Evolutionary conservation across 2,888 invertebrate species (phyloP).

Genomic region (Pelosia muscerda): DNA sequence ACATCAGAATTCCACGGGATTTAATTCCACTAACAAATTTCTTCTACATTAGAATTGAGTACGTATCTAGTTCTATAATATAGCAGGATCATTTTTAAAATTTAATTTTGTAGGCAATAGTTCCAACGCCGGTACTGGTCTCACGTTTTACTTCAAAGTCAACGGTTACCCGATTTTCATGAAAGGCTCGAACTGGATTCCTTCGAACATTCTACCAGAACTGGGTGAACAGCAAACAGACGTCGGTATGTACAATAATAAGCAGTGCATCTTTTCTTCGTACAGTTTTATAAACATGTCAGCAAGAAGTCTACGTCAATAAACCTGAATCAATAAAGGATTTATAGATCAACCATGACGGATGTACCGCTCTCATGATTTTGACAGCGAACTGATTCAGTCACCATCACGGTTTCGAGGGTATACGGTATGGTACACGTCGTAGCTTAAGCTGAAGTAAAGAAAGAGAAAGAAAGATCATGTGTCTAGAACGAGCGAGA

Average conservation of each 20-base stretch:
- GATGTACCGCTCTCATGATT: too few species aligned
- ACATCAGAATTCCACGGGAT: too few species aligned
- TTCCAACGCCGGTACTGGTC: conserved; percentile 83
- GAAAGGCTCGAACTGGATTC: conserved; percentile 98
- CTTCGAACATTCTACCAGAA: conserved; percentile 94
- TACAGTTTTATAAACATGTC: background rate
- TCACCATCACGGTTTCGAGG: too few species aligned
- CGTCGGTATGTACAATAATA: conserved; percentile 68
- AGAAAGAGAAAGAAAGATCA: too few species aligned
- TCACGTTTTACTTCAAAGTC: conserved; percentile 94
- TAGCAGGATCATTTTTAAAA: background rate
- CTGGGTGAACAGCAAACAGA: conserved; percentile 81
- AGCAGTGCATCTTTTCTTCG: too few species aligned
- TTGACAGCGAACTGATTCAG: too few species aligned
- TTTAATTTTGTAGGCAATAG: conserved; percentile 70
- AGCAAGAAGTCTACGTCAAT: background rate
- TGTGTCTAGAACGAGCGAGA: too few species aligned
- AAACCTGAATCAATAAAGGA: too few species aligned
- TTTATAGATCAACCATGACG: too few species aligned
- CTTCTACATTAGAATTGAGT: too few species aligned
- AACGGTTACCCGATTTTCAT: conserved; percentile 96
- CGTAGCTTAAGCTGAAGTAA: too few species aligned
- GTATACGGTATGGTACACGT: too few species aligned
- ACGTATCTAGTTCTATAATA: background rate
- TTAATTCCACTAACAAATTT: background rate